A percentile compares a stretch with the other conserved stretches of the same genome.
Evolutionary conservation across 2,113 vertebrate genomes (phyloP).

Genomic region (Plectropomus leopardus): DNA sequence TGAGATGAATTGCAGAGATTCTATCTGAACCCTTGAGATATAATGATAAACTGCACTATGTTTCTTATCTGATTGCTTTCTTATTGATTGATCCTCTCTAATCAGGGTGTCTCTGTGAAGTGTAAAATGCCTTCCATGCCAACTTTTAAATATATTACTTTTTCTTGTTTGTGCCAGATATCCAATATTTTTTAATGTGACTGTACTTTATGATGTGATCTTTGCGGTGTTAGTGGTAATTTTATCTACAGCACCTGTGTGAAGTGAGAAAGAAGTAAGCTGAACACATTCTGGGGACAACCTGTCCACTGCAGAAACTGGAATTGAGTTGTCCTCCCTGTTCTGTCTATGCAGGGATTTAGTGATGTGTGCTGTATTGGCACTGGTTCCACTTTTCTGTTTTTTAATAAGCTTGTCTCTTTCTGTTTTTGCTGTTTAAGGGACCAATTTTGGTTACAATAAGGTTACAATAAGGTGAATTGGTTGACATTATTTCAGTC

Average conservation of each 20-base stretch:
- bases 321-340: background rate
- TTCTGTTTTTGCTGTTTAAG: background rate
- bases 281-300: slow-evolving; percentile 1
- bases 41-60: background rate
- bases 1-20: slow-evolving; percentile 13
- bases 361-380: slow-evolving; percentile 10
- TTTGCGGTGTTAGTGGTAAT: background rate
- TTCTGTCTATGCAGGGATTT: slow-evolving; percentile 27
- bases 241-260: slow-evolving; percentile 7
- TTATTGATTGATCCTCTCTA: slow-evolving; percentile 16
- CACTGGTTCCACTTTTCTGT: background rate
- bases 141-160: slow-evolving; percentile 28
- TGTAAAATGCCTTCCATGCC: slow-evolving; percentile 36
- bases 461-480: too few relatives aligned
- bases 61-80: slow-evolving; percentile 40
- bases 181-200: slow-evolving; percentile 11
- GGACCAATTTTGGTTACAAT: too few relatives aligned
- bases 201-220: slow-evolving; percentile 4
- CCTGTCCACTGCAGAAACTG: slow-evolving; percentile 24
- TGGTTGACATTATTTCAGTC: too few relatives aligned
- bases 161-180: slow-evolving; percentile 32
- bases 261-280: slow-evolving; percentile 10
- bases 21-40: slow-evolving; percentile 15
- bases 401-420: background rate
- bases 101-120: slow-evolving; percentile 15